Conservation (phyloP, 2,888 invertebrate genomes). For the Netelia inedita region DNA sequence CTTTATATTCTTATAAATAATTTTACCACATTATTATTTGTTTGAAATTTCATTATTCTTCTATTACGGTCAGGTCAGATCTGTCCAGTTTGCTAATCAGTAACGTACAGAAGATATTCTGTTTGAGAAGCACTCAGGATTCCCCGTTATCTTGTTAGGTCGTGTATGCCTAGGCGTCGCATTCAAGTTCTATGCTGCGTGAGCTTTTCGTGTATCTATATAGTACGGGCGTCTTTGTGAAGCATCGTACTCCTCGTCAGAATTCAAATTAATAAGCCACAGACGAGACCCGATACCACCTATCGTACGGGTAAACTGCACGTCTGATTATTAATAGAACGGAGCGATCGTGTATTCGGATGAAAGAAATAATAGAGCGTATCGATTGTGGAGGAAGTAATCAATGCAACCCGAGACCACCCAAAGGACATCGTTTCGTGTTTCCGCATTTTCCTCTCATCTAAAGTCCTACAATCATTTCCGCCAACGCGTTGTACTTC, state of each 20-base stretch:
- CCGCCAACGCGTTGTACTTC: too few species aligned
- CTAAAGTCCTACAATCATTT: too few species aligned
- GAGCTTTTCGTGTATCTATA: conserved; percentile 9
- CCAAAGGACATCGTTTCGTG: too few species aligned
- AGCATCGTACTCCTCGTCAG: neutral
- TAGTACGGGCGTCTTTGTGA: neutral
- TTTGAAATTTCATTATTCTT: too few species aligned
- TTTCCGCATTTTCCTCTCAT: too few species aligned
- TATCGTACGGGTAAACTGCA: neutral
- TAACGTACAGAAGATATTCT: neutral
- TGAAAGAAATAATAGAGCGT: too few species aligned
- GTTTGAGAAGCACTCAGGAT: conserved; percentile 1
- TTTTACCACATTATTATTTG: too few species aligned
- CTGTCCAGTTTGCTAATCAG: conserved; percentile 1
- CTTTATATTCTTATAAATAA: too few species aligned
- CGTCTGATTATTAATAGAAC: neutral
- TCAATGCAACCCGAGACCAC: too few species aligned
- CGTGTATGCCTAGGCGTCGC: neutral
- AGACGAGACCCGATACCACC: neutral
- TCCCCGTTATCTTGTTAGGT: neutral
- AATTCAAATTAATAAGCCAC: conserved; percentile 17
- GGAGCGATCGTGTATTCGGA: too few species aligned
- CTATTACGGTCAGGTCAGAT: neutral
- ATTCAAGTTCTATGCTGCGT: neutral
- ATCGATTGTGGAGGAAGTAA: too few species aligned